Evolutionary conservation across 2,888 invertebrate genomes (phyloP).

Genomic region (Callinectes sapidus): DNA sequence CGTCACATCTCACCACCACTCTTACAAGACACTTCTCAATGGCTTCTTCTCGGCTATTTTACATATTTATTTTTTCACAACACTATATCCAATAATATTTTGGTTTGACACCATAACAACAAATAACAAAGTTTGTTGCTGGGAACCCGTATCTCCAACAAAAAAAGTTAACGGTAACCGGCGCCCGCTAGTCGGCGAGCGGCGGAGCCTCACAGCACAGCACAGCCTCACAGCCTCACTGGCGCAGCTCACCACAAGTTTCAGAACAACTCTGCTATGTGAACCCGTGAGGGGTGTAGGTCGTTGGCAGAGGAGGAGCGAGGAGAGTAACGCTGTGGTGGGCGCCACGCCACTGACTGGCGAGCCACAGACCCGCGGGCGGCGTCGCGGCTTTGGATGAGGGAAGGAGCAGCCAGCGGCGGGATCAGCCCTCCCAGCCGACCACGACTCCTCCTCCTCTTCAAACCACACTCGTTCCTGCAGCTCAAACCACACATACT

Average conservation of each 20-base stretch:
- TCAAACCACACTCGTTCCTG: conserved; percentile 22
- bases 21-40: neutral
- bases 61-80: neutral
- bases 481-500: neutral
- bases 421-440: neutral
- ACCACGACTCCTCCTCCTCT: conserved; percentile 35
- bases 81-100: neutral
- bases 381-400: conserved; percentile 45
- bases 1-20: neutral
- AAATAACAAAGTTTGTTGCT: neutral
- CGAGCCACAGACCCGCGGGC: conserved; percentile 49
- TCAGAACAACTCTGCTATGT: conserved; percentile 25
- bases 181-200: neutral
- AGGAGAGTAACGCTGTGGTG: conserved; percentile 47
- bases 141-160: neutral
- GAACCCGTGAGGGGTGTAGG: neutral
- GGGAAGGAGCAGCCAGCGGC: conserved; percentile 48
- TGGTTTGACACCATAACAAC: neutral
- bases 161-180: neutral
- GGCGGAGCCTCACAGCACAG: neutral
- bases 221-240: conserved; percentile 26
- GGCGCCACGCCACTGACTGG: conserved; percentile 57
- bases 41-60: neutral
- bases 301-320: neutral
- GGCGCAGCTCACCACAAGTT: conserved; percentile 6